Percentiles rank a stretch among this genome's conserved stretches.
These are phyloP conservation scores for Rugalucina vietnamica DNA, from an alignment of 2,888 invertebrate species.

Conservation along the genomic window DNA sequence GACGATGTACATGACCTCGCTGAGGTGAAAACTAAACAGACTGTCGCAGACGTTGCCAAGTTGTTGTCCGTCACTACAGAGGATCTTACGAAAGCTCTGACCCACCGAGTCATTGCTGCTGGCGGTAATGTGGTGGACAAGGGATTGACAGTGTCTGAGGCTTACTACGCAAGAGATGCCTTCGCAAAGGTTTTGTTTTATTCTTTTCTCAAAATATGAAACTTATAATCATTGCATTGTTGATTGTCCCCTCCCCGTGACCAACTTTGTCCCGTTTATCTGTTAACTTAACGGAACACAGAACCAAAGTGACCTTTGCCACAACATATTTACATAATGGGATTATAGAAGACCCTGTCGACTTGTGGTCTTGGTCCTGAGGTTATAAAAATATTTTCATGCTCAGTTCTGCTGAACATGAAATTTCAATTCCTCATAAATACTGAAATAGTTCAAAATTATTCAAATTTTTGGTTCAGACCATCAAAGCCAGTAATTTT, in stretches of 20 bases:
- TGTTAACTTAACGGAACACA: too few relatives aligned
- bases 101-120: conserved; percentile 95
- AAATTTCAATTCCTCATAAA: too few relatives aligned
- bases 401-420: too few relatives aligned
- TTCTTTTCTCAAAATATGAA: not conserved
- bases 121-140: conserved; percentile 96
- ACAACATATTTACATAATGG: too few relatives aligned
- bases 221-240: too few relatives aligned
- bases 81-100: conserved; percentile 90
- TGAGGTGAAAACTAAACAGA: conserved; percentile 85
- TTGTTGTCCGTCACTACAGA: conserved; percentile 88
- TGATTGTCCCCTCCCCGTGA: too few relatives aligned
- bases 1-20: conserved; percentile 84
- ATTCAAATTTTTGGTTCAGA: too few relatives aligned
- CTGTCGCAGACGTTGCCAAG: conserved; percentile 86
- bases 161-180: conserved; percentile 95
- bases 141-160: conserved; percentile 93
- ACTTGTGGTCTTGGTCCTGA: not conserved
- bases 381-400: too few relatives aligned
- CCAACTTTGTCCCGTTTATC: too few relatives aligned
- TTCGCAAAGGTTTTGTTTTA: conserved; percentile 91
- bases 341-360: not conserved
- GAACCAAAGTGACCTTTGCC: too few relatives aligned
- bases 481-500: too few relatives aligned
- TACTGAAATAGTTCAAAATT: too few relatives aligned